Conservation (phyloP, 92 coral and sea anemone genomes). For the Hydrozoanthus gracilis region DNA sequence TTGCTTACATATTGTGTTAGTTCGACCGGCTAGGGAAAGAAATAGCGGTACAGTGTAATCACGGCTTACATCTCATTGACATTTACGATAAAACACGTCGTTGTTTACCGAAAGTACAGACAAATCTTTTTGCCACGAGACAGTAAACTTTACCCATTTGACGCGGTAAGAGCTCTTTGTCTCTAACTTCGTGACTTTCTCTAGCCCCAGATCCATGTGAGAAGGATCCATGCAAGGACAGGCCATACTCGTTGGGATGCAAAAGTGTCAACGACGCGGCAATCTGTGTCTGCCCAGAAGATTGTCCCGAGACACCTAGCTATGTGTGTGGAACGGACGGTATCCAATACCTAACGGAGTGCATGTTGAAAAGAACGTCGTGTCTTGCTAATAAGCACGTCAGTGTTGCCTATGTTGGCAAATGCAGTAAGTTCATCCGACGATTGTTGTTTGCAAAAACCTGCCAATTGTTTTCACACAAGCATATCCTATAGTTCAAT, state of each 20-base stretch:
- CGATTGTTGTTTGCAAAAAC: neutral
- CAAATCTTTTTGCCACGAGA: neutral
- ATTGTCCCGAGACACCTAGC: conserved; percentile 27
- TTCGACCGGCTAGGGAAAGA: too few species aligned
- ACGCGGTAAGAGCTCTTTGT: neutral
- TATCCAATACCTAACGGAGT: conserved; percentile 21
- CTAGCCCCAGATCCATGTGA: conserved; percentile 28
- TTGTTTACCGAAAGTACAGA: too few species aligned
- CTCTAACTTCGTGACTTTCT: neutral
- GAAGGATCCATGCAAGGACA: conserved; percentile 2
- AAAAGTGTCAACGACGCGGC: conserved; percentile 13
- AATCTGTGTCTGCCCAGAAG: conserved; percentile 30
- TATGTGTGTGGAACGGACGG: conserved; percentile 47
- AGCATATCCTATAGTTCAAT: too few species aligned
- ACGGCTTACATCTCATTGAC: too few species aligned
- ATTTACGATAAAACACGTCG: too few species aligned
- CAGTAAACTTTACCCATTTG: neutral
- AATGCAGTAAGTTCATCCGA: conserved; percentile 33
- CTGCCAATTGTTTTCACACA: too few species aligned
- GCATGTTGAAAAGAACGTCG: conserved; percentile 35
- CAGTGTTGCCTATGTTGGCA: conserved; percentile 24
- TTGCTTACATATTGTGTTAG: too few species aligned
- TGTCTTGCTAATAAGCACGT: conserved; percentile 21
- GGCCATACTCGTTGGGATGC: conserved; percentile 31
- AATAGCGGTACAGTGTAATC: too few species aligned